Evolutionary conservation across 2,888 invertebrate genomes (phyloP).

Genomic region (Rhabditophanes sp.): DNA sequence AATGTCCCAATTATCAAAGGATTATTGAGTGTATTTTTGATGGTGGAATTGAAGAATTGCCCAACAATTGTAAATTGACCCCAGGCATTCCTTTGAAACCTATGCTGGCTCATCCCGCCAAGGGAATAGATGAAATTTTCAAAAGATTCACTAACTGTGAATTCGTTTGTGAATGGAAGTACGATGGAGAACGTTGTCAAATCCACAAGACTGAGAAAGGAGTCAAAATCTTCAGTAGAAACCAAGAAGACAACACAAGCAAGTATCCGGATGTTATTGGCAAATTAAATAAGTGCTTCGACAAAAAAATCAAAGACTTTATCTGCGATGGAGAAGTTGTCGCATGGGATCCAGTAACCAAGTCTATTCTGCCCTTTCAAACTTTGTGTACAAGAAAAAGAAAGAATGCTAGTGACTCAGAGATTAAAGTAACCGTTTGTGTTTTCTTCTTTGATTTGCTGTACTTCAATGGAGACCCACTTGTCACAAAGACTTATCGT

Average conservation of each 20-base stretch:
- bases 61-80: constrained; percentile 64
- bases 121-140: constrained; percentile 55
- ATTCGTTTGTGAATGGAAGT: constrained; percentile 97
- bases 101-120: constrained; percentile 95
- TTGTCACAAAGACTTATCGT: constrained; percentile 63
- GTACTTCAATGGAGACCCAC: constrained; percentile 68
- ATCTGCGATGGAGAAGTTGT: constrained; percentile 91
- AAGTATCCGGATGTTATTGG: constrained; percentile 86
- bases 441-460: constrained; percentile 90
- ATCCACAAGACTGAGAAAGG: constrained; percentile 50
- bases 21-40: constrained; percentile 63
- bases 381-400: constrained; percentile 80
- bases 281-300: constrained; percentile 19
- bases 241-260: constrained; percentile 78
- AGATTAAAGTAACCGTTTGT: constrained; percentile 74
- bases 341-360: constrained; percentile 73
- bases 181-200: constrained; percentile 95
- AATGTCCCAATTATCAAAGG: constrained; percentile 81
- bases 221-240: constrained; percentile 75
- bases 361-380: constrained; percentile 87
- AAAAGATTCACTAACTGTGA: constrained; percentile 62
- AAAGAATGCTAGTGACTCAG: constrained; percentile 64
- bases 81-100: constrained; percentile 81
- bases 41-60: constrained; percentile 61
- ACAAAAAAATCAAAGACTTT: constrained; percentile 49